Evolutionary conservation across 2,888 invertebrate species (phyloP).

Genomic region (Ophion slaviceki): DNA sequence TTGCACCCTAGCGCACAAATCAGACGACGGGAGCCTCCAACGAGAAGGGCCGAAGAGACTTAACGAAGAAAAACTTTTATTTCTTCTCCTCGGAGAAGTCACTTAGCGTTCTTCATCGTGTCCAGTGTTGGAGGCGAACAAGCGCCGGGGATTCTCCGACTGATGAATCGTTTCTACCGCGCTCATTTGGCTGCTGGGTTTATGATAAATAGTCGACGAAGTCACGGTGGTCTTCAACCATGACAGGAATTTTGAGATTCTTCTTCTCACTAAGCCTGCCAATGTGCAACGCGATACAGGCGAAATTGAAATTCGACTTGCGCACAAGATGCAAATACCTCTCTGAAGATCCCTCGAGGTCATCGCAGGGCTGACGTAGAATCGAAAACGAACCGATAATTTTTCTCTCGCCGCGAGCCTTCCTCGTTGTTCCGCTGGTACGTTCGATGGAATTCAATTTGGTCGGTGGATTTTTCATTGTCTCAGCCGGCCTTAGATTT

Average conservation of each 20-base stretch:
- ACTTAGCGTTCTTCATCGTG: conserved; percentile 59
- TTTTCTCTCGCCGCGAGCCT: conserved; percentile 68
- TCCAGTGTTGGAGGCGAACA: conserved; percentile 50
- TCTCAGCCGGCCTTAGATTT: conserved; percentile 21
- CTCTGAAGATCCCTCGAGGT: conserved; percentile 23
- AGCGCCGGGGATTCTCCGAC: conserved; percentile 21
- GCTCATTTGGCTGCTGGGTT: neutral
- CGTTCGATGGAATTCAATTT: conserved; percentile 73
- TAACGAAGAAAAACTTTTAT: conserved; percentile 61
- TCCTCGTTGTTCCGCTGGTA: conserved; percentile 48
- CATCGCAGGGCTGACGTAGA: conserved; percentile 8
- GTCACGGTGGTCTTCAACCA: neutral
- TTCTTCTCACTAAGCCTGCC: neutral
- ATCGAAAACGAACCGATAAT: conserved; percentile 42
- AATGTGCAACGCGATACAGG: neutral
- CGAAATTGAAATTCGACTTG: conserved; percentile 28
- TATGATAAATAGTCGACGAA: neutral
- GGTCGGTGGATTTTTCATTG: conserved; percentile 60
- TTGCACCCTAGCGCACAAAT: conserved; percentile 46
- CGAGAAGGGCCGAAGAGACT: conserved; percentile 26
- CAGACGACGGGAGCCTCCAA: conserved; percentile 36
- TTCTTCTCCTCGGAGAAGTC: conserved; percentile 56
- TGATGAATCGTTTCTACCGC: conserved; percentile 52
- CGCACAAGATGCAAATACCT: conserved; percentile 23
- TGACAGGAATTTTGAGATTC: neutral